phyloP scores from a whole-genome alignment of 1,140 invertebrate genomes.

The Helicoverpa zea region DNA sequence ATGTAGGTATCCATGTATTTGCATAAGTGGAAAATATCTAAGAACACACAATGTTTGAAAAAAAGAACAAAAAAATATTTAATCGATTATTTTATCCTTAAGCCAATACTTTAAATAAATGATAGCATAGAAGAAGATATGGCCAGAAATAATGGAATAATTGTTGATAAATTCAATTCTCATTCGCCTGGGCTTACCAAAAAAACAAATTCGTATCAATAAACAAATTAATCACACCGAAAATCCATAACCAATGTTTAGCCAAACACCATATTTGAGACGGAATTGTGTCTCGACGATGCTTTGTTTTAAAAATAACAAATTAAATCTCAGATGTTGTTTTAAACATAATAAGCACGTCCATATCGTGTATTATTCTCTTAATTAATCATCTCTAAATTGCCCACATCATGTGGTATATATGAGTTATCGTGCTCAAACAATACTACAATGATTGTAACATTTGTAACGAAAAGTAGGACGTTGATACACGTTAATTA shows the following conservation, averaged over 20 bases:
- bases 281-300: constrained; percentile 1
- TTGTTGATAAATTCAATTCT: background rate
- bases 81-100: too few species aligned
- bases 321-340: constrained; percentile 20
- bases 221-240: constrained; percentile 18
- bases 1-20: background rate
- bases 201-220: background rate
- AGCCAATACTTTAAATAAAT: too few species aligned
- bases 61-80: background rate
- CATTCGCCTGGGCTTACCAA: background rate
- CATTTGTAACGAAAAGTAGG: constrained; percentile 50
- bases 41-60: background rate
- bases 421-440: constrained; percentile 7
- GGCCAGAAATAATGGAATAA: too few species aligned
- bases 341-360: background rate
- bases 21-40: background rate
- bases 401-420: background rate
- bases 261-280: constrained; percentile 4
- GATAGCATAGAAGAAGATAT: too few species aligned
- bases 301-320: constrained; percentile 15
- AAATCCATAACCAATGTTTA: constrained; percentile 9
- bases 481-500: constrained; percentile 52
- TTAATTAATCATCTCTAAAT: too few species aligned
- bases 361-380: constrained; percentile 9
- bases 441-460: constrained; percentile 35